Conservation (phyloP, 2,888 invertebrate species). For the Blastobasis lacticolella region DNA sequence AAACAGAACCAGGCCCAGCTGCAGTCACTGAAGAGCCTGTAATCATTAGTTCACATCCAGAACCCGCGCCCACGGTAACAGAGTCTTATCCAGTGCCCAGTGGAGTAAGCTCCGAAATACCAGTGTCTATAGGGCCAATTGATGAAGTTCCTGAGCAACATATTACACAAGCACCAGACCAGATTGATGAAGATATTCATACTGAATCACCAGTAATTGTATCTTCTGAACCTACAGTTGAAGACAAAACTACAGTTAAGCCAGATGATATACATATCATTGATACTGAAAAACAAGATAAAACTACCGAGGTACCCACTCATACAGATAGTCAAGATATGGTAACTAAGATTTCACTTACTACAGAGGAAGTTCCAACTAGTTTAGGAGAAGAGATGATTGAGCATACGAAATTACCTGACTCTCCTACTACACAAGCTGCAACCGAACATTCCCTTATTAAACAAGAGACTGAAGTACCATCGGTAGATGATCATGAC, state of each 20-base stretch:
- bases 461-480: background rate
- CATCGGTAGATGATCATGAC: slow-evolving; percentile 3
- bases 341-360: background rate
- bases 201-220: background rate
- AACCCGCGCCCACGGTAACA: background rate
- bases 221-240: background rate
- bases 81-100: background rate
- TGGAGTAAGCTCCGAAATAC: background rate
- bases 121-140: background rate
- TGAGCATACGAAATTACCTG: too few species aligned
- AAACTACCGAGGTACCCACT: background rate
- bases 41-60: background rate
- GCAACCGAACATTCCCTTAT: too few species aligned
- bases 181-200: background rate
- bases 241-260: background rate
- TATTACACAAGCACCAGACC: background rate
- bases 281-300: background rate
- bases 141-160: background rate
- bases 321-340: background rate
- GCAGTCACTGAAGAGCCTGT: background rate
- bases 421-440: too few species aligned
- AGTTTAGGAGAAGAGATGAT: too few species aligned
- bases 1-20: background rate
- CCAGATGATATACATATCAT: background rate
- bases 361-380: too few species aligned